These are phyloP conservation scores for Albula glossodonta DNA, from an alignment of 2,113 vertebrate species.

Conservation along the genomic window DNA sequence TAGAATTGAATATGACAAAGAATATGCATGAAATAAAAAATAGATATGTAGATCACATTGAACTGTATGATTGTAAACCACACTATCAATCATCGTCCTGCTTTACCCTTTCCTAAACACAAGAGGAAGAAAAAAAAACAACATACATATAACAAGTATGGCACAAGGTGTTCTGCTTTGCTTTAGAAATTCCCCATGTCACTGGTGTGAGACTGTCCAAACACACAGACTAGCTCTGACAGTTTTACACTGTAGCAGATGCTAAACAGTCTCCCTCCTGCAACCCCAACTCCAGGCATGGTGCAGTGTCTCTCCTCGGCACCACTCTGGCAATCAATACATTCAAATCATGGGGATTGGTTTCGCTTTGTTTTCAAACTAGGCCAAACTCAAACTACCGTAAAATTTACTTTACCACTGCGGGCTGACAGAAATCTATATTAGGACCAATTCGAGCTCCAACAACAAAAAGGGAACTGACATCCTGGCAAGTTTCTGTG, in stretches of 20 bases:
- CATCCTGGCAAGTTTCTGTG: not conserved
- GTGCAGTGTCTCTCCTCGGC: conserved; percentile 30
- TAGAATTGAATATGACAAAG: not conserved
- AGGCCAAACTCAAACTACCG: conserved; percentile 59
- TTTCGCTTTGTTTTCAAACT: conserved; percentile 56
- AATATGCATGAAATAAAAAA: not conserved
- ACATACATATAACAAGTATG: conserved; percentile 25
- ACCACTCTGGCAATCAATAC: conserved; percentile 60
- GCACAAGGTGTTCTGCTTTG: conserved; percentile 36
- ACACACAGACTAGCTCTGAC: conserved; percentile 32
- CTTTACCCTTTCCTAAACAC: conserved; percentile 10
- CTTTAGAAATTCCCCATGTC: conserved; percentile 42
- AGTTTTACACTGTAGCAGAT: conserved; percentile 44
- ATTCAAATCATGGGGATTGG: conserved; percentile 60
- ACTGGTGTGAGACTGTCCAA: conserved; percentile 29
- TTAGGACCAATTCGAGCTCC: conserved; percentile 42
- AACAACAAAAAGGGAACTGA: not conserved
- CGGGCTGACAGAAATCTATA: conserved; percentile 40
- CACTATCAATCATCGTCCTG: not conserved
- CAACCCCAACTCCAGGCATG: conserved; percentile 22
- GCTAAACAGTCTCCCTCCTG: conserved; percentile 33
- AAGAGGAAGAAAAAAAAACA: conserved; percentile 21
- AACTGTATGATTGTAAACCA: not conserved
- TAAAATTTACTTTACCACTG: conserved; percentile 48
- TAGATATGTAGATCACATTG: not conserved